Conservation (phyloP, 2,113 vertebrate genomes). For the Oryctolagus cuniculus region mOryCun1.1 NC_091453.1:4060001-4060500, state of each 20-base stretch:
- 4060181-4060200: neutral
- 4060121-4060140: neutral
- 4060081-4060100: constrained; percentile 19
- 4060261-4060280: neutral
- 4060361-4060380: no score
- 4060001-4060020: neutral
- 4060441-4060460: no score
- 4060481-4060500: no score
- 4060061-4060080: neutral
- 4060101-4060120: neutral
- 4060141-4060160: neutral
- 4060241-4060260: neutral
- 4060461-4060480: no score
- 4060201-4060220: constrained; percentile 31
- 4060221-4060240: neutral
- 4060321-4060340: neutral
- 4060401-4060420: no score
- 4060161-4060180: neutral
- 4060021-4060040: neutral
- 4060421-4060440: no score
- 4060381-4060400: no score
- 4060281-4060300: neutral
- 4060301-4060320: neutral
- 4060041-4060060: neutral
- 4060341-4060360: no score